phyloP scores from a whole-genome alignment of 1,140 invertebrate species.

The Octopus sinensis region DNA sequence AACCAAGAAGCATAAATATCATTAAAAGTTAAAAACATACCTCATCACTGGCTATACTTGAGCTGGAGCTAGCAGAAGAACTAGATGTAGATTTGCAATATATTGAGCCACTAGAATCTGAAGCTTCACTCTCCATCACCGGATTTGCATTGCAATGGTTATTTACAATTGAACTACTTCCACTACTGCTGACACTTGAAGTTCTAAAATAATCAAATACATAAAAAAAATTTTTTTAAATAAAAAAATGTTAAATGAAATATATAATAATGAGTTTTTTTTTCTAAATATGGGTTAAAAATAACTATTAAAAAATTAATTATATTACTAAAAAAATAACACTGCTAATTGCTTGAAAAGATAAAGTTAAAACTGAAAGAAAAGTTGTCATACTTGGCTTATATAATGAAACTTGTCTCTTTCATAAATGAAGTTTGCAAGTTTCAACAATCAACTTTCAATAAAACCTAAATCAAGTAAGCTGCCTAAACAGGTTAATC shows the following conservation, averaged over 20 bases:
- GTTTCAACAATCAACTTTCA: too few species aligned
- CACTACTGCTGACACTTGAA: background rate
- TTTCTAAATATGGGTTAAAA: background rate
- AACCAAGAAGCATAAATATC: background rate
- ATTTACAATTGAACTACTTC: background rate
- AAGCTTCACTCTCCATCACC: slow-evolving; percentile 41
- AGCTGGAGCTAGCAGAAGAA: slow-evolving; percentile 37
- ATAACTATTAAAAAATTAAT: background rate
- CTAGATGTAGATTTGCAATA: slow-evolving; percentile 48
- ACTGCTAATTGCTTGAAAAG: too few species aligned
- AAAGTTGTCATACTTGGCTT: too few species aligned
- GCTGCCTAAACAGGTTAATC: too few species aligned
- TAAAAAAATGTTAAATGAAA: background rate
- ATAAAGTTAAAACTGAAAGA: too few species aligned
- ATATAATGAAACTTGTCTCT: too few species aligned
- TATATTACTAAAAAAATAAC: background rate
- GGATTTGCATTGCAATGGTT: slow-evolving; percentile 9
- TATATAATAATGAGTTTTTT: background rate
- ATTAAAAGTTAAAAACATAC: slow-evolving; percentile 33
- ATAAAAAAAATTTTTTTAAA: background rate
- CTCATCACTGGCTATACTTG: slow-evolving; percentile 46
- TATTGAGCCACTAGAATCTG: slow-evolving; percentile 47
- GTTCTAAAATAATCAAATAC: background rate
- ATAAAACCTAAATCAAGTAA: too few species aligned
- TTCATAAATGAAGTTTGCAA: too few species aligned